A percentile compares a stretch with the other conserved stretches of the same genome.
phyloP scores from a whole-genome alignment of 1,140 invertebrate species.

The Adoxophyes honmai region DNA sequence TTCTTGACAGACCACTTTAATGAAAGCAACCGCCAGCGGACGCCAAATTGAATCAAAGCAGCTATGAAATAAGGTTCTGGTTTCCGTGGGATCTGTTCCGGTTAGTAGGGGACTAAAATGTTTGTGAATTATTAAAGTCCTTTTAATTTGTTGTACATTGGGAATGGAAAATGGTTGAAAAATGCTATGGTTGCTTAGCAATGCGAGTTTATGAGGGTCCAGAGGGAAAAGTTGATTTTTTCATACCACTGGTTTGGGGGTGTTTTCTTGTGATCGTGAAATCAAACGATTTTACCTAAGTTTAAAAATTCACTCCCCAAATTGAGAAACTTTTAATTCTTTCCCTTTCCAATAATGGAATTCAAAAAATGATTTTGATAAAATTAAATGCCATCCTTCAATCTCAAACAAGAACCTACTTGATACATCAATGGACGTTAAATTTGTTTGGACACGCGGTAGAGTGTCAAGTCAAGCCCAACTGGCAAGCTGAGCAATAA shows the following conservation, averaged over 20 bases:
- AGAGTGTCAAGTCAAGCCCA: no score
- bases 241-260: not conserved
- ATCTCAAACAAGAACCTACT: no score
- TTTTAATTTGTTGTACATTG: slow-evolving; percentile 8
- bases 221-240: not conserved
- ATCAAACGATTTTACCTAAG: no score
- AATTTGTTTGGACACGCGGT: no score
- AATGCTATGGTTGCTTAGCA: slow-evolving; percentile 4
- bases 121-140: slow-evolving; percentile 13
- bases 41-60: not conserved
- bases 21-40: slow-evolving; percentile 30
- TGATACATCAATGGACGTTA: no score
- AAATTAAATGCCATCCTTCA: no score
- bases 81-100: not conserved
- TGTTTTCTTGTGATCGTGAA: no score
- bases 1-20: slow-evolving; percentile 50
- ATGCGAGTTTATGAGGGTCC: not conserved
- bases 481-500: no score
- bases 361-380: no score
- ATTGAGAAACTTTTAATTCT: no score
- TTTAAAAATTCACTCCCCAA: no score
- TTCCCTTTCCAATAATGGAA: no score
- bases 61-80: not conserved
- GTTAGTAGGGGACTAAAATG: slow-evolving; percentile 10
- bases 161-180: not conserved